A percentile compares a stretch with the other conserved stretches of the same genome.
Evolutionary conservation across 2,113 vertebrate species (phyloP).

Genomic region (Hyla sarda): DNA sequence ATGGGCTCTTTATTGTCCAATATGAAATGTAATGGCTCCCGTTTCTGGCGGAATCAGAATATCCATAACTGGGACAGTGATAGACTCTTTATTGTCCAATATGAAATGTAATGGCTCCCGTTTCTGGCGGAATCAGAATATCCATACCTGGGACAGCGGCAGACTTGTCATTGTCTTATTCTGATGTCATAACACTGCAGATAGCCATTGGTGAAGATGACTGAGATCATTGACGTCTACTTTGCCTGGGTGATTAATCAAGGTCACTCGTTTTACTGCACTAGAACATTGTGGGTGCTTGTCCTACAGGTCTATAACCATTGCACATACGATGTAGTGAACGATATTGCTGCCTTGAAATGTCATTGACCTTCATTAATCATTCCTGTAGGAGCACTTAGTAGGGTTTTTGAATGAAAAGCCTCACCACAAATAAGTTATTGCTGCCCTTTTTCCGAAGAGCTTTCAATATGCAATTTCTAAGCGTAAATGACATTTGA

Average conservation of each 20-base stretch:
- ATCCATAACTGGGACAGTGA: no score
- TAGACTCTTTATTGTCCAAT: no score
- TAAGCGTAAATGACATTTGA: conserved; percentile 52
- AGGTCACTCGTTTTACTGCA: conserved; percentile 6
- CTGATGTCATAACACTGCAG: conserved; percentile 27
- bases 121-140: not conserved
- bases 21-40: no score
- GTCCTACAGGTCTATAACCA: conserved; percentile 18
- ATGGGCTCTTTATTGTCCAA: no score
- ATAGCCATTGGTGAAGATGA: not conserved
- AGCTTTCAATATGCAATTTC: conserved; percentile 56
- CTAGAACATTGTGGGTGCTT: conserved; percentile 8
- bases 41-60: no score
- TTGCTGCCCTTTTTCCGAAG: conserved; percentile 30
- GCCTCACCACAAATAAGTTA: conserved; percentile 18
- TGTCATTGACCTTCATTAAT: conserved; percentile 32
- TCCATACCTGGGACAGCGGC: not conserved
- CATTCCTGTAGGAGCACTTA: conserved; percentile 11
- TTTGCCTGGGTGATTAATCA: conserved; percentile 21
- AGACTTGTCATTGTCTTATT: not conserved
- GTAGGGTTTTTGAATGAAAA: conserved; percentile 14
- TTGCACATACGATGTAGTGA: conserved; percentile 10
- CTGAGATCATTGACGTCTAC: not conserved
- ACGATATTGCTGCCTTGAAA: conserved; percentile 18
- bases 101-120: not conserved